Percentiles rank a stretch among this genome's conserved stretches.
These are phyloP conservation scores for Rana temporaria DNA, from an alignment of 2,113 vertebrate species.

Conservation along the genomic window DNA sequence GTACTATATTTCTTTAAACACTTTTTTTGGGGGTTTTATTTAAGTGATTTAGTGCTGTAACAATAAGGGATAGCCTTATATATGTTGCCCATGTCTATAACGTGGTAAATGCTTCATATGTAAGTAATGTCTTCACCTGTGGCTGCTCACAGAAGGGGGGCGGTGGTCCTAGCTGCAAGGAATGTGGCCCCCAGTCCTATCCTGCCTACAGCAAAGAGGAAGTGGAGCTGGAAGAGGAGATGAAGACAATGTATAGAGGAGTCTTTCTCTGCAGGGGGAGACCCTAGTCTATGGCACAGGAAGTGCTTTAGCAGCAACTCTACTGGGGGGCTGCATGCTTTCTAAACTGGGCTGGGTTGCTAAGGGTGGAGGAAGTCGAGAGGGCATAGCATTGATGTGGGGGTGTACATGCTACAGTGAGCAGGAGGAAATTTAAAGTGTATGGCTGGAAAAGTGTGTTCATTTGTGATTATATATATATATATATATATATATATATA, in stretches of 20 bases:
- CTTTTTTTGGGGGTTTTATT: no score
- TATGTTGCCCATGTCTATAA: no score
- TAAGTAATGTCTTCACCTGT: slow-evolving; percentile 33
- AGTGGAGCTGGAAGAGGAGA: slow-evolving; percentile 80
- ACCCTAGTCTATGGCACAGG: slow-evolving; percentile 72
- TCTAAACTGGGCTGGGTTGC: slow-evolving; percentile 83
- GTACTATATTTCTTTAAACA: no score
- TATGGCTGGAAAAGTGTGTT: not conserved
- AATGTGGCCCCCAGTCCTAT: slow-evolving; percentile 84
- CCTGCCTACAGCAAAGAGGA: slow-evolving; percentile 80
- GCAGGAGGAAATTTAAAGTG: slow-evolving; percentile 4
- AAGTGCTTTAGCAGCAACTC: slow-evolving; percentile 77
- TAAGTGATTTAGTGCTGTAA: no score
- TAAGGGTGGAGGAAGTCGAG: slow-evolving; percentile 70
- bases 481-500: not conserved
- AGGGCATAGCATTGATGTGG: slow-evolving; percentile 5
- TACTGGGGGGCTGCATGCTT: slow-evolving; percentile 85
- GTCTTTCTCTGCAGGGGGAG: slow-evolving; percentile 80
- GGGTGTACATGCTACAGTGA: slow-evolving; percentile 45
- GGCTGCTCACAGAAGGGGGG: slow-evolving; percentile 44
- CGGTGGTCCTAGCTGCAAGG: slow-evolving; percentile 88
- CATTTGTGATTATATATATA: not conserved
- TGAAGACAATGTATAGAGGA: slow-evolving; percentile 82
- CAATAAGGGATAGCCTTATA: no score
- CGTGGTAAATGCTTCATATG: slow-evolving; percentile 49